Percentiles rank a stretch among this genome's conserved stretches.
Conservation (phyloP, 2,113 vertebrate genomes). For the Cavia aperea region DNA sequence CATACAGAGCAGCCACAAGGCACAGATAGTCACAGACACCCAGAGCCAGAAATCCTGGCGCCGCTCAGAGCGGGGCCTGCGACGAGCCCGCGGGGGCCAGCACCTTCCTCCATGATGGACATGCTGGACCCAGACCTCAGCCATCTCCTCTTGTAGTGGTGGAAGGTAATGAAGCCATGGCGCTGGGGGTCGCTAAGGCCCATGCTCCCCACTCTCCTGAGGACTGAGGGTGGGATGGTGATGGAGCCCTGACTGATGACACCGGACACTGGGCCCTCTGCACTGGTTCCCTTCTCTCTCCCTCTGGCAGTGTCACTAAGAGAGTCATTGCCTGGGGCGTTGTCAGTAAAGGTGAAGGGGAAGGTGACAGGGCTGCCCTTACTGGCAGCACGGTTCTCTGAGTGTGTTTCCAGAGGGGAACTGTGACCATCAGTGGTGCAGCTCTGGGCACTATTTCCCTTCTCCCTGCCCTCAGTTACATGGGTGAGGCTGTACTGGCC, state of each 20-base stretch:
- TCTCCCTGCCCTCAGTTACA: fast-evolving
- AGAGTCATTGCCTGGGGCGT: fast-evolving
- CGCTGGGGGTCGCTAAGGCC: fast-evolving
- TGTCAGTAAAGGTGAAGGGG: background rate
- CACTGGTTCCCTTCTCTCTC: background rate
- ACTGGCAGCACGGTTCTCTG: fast-evolving
- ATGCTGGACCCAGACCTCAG: background rate
- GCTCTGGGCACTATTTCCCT: fast-evolving
- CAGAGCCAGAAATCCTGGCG: slow-evolving; percentile 1
- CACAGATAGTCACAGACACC: background rate
- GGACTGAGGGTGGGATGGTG: background rate
- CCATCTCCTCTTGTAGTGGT: background rate
- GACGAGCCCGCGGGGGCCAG: fast-evolving
- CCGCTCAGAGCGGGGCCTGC: fast-evolving
- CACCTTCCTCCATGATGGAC: background rate
- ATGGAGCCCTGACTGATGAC: background rate
- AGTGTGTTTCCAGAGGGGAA: fast-evolving
- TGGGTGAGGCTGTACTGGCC: fast-evolving
- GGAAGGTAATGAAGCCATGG: fast-evolving
- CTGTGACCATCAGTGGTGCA: fast-evolving
- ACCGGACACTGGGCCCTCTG: fast-evolving
- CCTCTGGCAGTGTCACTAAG: too few relatives aligned
- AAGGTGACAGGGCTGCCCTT: background rate
- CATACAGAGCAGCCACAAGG: slow-evolving; percentile 26
- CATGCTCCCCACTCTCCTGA: background rate